These are phyloP conservation scores for Liposcelis brunnea DNA, from an alignment of 2,888 invertebrate genomes.

Conservation along the genomic window DNA sequence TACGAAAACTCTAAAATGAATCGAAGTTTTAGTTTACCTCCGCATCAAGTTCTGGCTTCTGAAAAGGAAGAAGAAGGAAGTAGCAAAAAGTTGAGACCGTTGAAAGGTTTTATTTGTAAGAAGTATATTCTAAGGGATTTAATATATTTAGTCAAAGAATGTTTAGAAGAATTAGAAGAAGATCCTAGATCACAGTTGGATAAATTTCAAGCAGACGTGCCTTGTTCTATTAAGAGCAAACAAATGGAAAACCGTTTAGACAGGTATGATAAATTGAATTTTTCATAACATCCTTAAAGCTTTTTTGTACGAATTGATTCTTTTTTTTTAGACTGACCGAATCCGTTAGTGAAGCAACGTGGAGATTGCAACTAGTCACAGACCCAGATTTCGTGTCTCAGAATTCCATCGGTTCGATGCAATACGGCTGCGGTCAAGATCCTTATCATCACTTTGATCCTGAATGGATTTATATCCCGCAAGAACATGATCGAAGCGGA, in stretches of 20 bases:
- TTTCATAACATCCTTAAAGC: conserved; percentile 12
- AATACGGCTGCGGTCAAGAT: neutral
- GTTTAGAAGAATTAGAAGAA: conserved; percentile 28
- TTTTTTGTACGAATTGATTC: too few relatives aligned
- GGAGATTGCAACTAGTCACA: conserved; percentile 54
- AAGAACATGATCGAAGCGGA: conserved; percentile 26
- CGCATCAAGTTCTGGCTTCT: too few relatives aligned
- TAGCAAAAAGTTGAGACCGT: conserved; percentile 17
- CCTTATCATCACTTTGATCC: conserved; percentile 23
- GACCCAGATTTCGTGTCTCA: conserved; percentile 31
- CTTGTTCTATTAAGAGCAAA: conserved; percentile 10
- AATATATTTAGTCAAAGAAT: conserved; percentile 36
- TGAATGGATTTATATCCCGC: conserved; percentile 17
- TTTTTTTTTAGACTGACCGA: conserved; percentile 19
- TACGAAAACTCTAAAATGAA: too few relatives aligned
- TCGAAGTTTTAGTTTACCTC: too few relatives aligned
- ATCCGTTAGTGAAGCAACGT: conserved; percentile 46
- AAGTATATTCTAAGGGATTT: conserved; percentile 39
- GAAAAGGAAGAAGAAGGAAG: too few relatives aligned
- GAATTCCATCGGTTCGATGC: conserved; percentile 22
- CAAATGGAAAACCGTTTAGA: conserved; percentile 11
- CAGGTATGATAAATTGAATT: conserved; percentile 9
- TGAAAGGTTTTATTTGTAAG: conserved; percentile 36
- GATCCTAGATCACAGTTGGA: conserved; percentile 21
- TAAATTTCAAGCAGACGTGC: conserved; percentile 16